Base-by-base conservation (phyloP, 2,888 invertebrate genomes). In the Zaprionus bogoriensis region DNA sequence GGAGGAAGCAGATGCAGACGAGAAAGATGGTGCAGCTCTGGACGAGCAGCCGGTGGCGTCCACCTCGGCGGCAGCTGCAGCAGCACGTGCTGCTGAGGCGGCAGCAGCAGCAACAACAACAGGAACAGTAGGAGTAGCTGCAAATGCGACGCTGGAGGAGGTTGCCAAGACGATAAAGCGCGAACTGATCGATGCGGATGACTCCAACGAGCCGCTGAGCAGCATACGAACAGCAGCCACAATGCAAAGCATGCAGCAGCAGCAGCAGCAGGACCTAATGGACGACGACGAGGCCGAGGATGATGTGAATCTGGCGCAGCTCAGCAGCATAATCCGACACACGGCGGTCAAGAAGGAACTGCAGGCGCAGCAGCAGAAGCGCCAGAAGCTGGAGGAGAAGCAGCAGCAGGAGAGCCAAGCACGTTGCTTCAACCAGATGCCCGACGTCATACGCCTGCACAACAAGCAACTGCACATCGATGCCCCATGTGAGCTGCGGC, bases 241-340 rank as follows among this genome's bases (percentile, higher is more conserved):
- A 10, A 64, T 67, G 28, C 80, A 66, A 36, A 59, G 23, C 19
- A 54, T 46, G 7, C 48, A 47, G 17, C 46, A 46, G 59, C 66
- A 48, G 36, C 25, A 36, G 17, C 60, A 41, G 6, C 19, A 42
- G 4, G 74, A 73, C 2, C 0, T 68, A 38, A 45, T 70, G 39
- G 75, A 77, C 41, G 86, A 83, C 17, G 74, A 88, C 20, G 89
- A 89, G 53, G 90, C 91, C 53, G 90, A 90, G 67, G 90, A 91
- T 42, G 89, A 91, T 67, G 90, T 91, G 4, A 90, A 90, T 76
- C 74, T 91, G 76, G 90, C 91, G 32, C 88, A 90, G 66, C 72
- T 91, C 54, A 91, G 90, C 75, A 91, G 76, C 79, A 87, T 89
- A 19, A 90, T 91, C 6, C 66, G 83, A 4, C 88, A 88, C 38